Evolutionary conservation across 2,113 vertebrate species (phyloP).

Genomic region (Bambusicola thoracicus): DNA sequence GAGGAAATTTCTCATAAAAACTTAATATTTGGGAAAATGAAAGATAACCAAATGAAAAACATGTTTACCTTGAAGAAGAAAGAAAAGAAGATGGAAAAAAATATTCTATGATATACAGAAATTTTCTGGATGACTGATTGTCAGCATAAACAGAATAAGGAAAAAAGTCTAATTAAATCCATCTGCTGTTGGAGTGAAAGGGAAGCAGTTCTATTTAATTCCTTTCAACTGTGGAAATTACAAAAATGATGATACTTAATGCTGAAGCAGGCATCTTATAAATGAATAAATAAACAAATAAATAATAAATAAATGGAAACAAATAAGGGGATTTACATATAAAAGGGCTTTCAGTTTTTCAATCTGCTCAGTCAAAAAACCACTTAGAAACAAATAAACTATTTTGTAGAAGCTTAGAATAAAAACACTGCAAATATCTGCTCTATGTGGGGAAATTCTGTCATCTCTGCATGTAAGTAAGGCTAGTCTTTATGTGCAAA

Average conservation of each 20-base stretch:
- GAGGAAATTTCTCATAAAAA: neutral
- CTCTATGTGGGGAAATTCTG: neutral
- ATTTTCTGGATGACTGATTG: neutral
- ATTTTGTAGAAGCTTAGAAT: neutral
- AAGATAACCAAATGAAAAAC: neutral
- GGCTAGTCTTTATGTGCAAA: neutral
- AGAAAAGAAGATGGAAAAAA: neutral
- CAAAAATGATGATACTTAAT: neutral
- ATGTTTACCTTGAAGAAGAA: neutral
- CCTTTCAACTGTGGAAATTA: neutral
- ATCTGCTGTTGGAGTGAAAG: neutral
- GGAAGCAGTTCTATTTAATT: neutral
- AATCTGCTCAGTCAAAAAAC: neutral
- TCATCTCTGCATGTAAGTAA: neutral
- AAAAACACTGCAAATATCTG: neutral
- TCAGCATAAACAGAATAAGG: conserved; percentile 16
- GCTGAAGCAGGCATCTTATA: neutral
- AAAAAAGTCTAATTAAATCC: conserved; percentile 21
- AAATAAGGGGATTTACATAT: neutral
- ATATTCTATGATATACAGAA: neutral
- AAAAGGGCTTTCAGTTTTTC: neutral
- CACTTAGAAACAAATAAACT: neutral
- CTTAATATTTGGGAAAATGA: conserved; percentile 15
- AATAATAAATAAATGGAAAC: neutral
- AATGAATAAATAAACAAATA: neutral